phyloP scores from a whole-genome alignment of 1,140 invertebrate species.

The Galleria mellonella region DNA sequence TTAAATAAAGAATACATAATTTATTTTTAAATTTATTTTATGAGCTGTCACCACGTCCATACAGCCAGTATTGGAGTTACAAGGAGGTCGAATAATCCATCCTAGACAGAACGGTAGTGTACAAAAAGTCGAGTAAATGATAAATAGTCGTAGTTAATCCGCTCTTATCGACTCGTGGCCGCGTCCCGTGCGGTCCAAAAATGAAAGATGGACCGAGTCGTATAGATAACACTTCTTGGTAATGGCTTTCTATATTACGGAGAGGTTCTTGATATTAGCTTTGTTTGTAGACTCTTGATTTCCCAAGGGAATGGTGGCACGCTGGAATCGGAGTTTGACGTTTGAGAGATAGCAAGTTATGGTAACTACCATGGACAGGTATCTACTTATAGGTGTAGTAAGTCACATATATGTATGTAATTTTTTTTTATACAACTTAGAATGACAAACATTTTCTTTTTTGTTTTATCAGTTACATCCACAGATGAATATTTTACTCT shows the following conservation, averaged over 20 bases:
- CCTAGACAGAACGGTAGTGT: slow-evolving; percentile 46
- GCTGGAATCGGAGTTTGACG: neutral
- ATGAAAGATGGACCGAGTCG: slow-evolving; percentile 58
- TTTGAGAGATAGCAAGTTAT: neutral
- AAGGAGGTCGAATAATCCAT: slow-evolving; percentile 31
- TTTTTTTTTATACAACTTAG: too few species aligned
- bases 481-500: too few species aligned
- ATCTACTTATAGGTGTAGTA: too few species aligned
- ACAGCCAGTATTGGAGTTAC: slow-evolving; percentile 21
- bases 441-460: too few species aligned
- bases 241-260: slow-evolving; percentile 46
- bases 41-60: slow-evolving; percentile 1
- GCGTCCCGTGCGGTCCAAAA: slow-evolving; percentile 66
- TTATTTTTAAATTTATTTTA: too few species aligned
- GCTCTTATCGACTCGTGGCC: slow-evolving; percentile 49
- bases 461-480: too few species aligned
- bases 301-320: neutral
- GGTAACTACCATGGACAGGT: too few species aligned
- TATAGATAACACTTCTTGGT: slow-evolving; percentile 61
- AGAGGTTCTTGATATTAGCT: slow-evolving; percentile 14
- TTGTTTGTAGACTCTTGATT: neutral
- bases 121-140: slow-evolving; percentile 60
- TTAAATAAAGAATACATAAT: too few species aligned
- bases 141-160: slow-evolving; percentile 70
- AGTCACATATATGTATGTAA: too few species aligned